Evolutionary conservation across 2,888 invertebrate species (phyloP), one percentile per base, ranked within the genome.

Genomic region (Capitulum mitella): DNA sequence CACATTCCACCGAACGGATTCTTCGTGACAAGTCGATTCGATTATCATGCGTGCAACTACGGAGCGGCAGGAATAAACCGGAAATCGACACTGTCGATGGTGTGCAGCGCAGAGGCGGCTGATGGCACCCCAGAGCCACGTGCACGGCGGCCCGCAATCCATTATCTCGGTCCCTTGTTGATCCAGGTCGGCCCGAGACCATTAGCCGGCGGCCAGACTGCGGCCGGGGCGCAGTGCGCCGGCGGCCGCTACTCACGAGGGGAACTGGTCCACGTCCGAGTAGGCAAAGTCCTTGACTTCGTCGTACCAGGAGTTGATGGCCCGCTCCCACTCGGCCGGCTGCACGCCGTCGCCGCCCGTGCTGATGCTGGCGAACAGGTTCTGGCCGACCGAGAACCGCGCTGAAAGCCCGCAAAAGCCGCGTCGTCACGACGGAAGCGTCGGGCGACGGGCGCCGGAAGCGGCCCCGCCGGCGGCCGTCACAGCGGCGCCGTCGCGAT

Each of bases 241-340:
- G 58, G 0, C n/a, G n/a, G 5, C n/a, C 29, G n/a, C 54, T 22
- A 29, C 58, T 70, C 70, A 70, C 40, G 43, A 12, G 43, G 75
- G 46, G 14, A 83, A 84, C 43, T 81, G 81, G 77, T 83, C 81
- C 29, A 84, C 82, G 78, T 80, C 81, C 61, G 79, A 79, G 37
- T 82, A 82, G 77, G 80, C 80, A 81, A 83, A 84, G 34, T 83
- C 81, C 29, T 81, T 83, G 32, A 83, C 84, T 81, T 84, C 84
- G 78, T 84, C 83, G 78, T 84, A 84, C 84, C 84, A 84, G 37
- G 83, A 82, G 80, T 82, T 81, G 54, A 84, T 83, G 37, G 83
- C 84, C 61, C 82, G 81, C 43, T 81, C 80, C 84, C 84, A 84
- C 80, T 84, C 82, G 43, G 83, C 74, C 82, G 82, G 29, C 82